Base-by-base conservation (phyloP, 2,888 invertebrate genomes). In the Operophtera brumata region DNA sequence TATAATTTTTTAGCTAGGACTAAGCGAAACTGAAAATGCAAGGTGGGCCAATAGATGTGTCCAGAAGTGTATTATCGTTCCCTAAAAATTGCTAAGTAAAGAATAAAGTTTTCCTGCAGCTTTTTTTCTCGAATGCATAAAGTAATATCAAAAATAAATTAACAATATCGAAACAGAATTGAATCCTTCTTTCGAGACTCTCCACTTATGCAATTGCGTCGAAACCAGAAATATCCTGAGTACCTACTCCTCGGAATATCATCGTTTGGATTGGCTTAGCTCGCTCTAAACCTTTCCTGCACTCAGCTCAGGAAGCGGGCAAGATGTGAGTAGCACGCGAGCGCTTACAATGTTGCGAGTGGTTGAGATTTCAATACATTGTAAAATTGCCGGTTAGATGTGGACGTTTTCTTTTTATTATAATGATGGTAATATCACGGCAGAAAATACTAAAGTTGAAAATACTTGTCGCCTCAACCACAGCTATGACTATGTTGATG, bases 261-360 rank as follows among this genome's bases (percentile, higher is more conserved):
- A 76, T 78, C 77, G 70, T 77, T 74, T 68, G 76, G 78, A 80
- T 80, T 80, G 79, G 79, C 79, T 78, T 64, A 65, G 70, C 67
- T 75, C 75, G 69, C 74, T 79, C 74, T 71, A 75, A 73, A 71
- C 71, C 74, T 74, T 73, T 80, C 78, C 80, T 78, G 81, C 79
- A 78, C 79, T 82, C 72, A 64, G 67, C 67, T 70, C 59, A 61
- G 70, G 58, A 69, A 57, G 60, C 47, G 12, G 39, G 49, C 47
- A 46, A 36, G 57, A 44, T 47, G 48, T n/a, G 11, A 36, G 47
- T 9, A 14, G 34, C 51, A 60, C 52, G 59, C 56, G 47, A 55
- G 40, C 13, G 48, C 12, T 34, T 47, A 40, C 48, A 50, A 42
- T 34, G 32, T 14, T 37, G 32, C 30, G 30, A 36, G 43, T 40